Evolutionary conservation across 2,888 invertebrate species (phyloP).

Genomic region (Pogonocherus hispidulus): DNA sequence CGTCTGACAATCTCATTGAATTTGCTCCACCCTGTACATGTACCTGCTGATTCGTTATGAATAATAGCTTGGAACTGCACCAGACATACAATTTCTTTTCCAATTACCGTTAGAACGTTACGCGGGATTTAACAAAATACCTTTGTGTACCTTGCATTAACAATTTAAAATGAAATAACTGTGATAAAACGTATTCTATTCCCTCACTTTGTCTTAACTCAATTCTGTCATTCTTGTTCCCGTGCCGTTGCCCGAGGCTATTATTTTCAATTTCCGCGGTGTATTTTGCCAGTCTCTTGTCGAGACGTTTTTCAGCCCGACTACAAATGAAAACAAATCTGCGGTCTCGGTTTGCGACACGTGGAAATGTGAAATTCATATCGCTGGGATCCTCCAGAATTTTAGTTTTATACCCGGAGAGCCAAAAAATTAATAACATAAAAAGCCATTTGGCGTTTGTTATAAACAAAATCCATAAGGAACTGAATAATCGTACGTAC

Average conservation of each 20-base stretch:
- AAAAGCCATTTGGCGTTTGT: too few relatives aligned
- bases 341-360: slow-evolving; percentile 18
- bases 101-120: slow-evolving; percentile 1
- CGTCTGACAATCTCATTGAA: not conserved
- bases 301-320: slow-evolving; percentile 49
- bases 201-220: slow-evolving; percentile 61
- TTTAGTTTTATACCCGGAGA: not conserved
- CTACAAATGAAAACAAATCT: slow-evolving; percentile 60
- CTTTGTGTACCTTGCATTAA: slow-evolving; percentile 43
- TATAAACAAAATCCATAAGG: too few relatives aligned
- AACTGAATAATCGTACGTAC: too few relatives aligned
- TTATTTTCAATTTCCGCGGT: slow-evolving; percentile 64
- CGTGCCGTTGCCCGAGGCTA: slow-evolving; percentile 54
- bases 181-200: slow-evolving; percentile 54
- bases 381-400: not conserved
- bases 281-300: slow-evolving; percentile 57
- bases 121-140: slow-evolving; percentile 14
- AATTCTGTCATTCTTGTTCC: slow-evolving; percentile 56
- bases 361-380: slow-evolving; percentile 18
- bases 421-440: not conserved
- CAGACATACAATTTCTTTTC: slow-evolving; percentile 8
- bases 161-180: slow-evolving; percentile 51
- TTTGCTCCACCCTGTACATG: not conserved
- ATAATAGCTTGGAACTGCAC: not conserved
- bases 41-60: not conserved